Conservation (phyloP, 1,140 invertebrate species). For the Trichonephila inaurata region DNA sequence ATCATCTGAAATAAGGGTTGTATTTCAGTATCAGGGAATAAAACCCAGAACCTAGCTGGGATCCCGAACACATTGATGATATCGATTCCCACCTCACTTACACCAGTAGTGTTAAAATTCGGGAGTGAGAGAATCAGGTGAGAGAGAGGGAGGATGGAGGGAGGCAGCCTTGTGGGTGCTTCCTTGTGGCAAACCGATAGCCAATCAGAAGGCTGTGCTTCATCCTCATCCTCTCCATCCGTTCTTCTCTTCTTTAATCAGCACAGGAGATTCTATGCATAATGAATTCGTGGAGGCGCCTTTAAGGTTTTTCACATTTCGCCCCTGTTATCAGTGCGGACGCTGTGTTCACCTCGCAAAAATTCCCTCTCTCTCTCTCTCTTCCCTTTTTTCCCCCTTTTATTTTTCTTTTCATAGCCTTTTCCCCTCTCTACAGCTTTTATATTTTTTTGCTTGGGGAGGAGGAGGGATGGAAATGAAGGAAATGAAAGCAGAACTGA, state of each 20-base stretch:
- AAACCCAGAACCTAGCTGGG: no score
- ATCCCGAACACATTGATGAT: neutral
- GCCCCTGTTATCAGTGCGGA: neutral
- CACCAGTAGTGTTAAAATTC: slow-evolving; percentile 39
- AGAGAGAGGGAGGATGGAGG: neutral
- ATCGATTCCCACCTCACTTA: slow-evolving; percentile 23
- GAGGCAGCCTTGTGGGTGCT: slow-evolving; percentile 6
- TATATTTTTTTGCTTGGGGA: neutral
- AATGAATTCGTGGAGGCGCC: slow-evolving; percentile 72
- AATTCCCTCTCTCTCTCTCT: neutral
- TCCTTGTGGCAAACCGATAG: slow-evolving; percentile 74
- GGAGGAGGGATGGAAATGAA: neutral
- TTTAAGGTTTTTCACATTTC: slow-evolving; percentile 67
- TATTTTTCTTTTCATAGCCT: neutral
- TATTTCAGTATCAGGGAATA: no score
- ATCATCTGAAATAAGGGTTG: no score
- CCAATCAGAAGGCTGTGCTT: slow-evolving; percentile 63
- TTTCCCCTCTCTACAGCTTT: neutral
- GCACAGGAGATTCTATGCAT: slow-evolving; percentile 62
- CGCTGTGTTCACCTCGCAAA: neutral
- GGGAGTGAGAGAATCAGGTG: neutral
- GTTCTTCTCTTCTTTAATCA: slow-evolving; percentile 65
- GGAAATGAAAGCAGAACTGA: slow-evolving; percentile 60
- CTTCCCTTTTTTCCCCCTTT: neutral
- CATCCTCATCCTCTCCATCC: slow-evolving; percentile 62